Base-by-base conservation (phyloP, 1,140 invertebrate genomes). In the Araneus ventricosus region DNA sequence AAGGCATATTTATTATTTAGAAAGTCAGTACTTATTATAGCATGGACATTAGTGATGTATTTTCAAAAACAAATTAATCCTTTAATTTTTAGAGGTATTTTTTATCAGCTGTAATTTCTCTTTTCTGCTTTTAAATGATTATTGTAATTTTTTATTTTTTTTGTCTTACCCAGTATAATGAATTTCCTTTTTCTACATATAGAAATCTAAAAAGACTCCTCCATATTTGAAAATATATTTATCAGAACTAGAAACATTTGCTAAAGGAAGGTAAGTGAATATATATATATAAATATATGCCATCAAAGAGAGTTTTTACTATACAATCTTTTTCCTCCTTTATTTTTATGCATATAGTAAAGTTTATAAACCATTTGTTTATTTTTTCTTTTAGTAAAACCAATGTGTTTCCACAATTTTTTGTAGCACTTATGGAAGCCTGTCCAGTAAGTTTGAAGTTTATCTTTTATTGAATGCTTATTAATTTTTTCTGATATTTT, bases 321-420 rank as follows among this genome's bases (percentile, higher is more conserved):
- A 2, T 3, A 52, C 17, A 14, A 52, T 17, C 2, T 52, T 8
- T 52, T 14, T 52, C 17, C 45, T 45, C 10, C 41, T 17, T 61
- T 20, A 59, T 34, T 87, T 87, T 27, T 52, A n/a, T 87, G 3
- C 22, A 27, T 34, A 37, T 14, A 63, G 30, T 24, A 61, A 63
- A 22, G 22, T 67, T 24, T 75, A n/a, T 52, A 14, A 52, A 52
- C 17, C 10, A 52, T 7, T 67, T n/a, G 8, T 70, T 41, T 67
- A 22, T 52, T 89, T 4, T 79, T 90, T 80, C 34, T 80, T 90
- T 57, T 52, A 92, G 79, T 52, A 85, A 41, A 34, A 85, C 59
- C 30, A 59, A 92, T 85, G n/a, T 85, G 57, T 63, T 30, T 67
- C 90, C 90, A 59, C 79, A 92, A 67, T 67, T 92, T 14, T 92